These are phyloP conservation scores for Nomada fucata DNA, from an alignment of 2,888 invertebrate genomes.

Conservation along the genomic window DNA sequence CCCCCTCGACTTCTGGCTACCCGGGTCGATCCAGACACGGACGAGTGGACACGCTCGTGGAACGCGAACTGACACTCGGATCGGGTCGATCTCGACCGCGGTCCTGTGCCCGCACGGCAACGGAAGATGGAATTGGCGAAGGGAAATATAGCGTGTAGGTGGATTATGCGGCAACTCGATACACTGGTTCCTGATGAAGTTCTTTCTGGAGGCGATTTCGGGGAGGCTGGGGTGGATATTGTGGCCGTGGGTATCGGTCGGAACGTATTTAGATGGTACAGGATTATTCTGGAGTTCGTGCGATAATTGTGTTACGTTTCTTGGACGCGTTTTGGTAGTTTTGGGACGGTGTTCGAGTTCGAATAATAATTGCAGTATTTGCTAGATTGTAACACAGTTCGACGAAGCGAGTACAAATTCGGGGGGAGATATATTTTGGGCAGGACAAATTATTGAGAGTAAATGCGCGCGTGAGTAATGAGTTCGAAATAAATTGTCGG, in stretches of 20 bases:
- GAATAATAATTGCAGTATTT: too few relatives aligned
- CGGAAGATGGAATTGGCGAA: not conserved
- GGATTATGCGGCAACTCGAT: conserved; percentile 13
- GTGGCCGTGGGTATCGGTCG: not conserved
- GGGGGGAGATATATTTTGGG: too few relatives aligned
- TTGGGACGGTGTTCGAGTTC: too few relatives aligned
- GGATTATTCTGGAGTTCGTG: not conserved
- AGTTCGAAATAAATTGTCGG: too few relatives aligned
- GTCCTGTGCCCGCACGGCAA: not conserved
- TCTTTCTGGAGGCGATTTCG: not conserved
- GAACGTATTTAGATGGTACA: too few relatives aligned
- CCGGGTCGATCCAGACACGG: conserved; percentile 51
- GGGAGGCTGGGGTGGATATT: not conserved
- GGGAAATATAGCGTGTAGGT: not conserved
- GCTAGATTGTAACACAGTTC: too few relatives aligned
- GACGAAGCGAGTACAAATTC: too few relatives aligned
- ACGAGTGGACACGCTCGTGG: conserved; percentile 51
- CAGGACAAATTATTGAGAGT: too few relatives aligned
- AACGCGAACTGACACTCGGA: conserved; percentile 54
- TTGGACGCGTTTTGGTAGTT: too few relatives aligned
- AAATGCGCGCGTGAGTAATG: too few relatives aligned
- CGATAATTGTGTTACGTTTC: too few relatives aligned
- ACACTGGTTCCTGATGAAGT: not conserved
- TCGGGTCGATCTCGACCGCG: conserved; percentile 31
- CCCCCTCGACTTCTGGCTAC: conserved; percentile 57